Evolutionary conservation across 1,140 invertebrate genomes (phyloP).

Genomic region (Macrostomum lignano): DNA sequence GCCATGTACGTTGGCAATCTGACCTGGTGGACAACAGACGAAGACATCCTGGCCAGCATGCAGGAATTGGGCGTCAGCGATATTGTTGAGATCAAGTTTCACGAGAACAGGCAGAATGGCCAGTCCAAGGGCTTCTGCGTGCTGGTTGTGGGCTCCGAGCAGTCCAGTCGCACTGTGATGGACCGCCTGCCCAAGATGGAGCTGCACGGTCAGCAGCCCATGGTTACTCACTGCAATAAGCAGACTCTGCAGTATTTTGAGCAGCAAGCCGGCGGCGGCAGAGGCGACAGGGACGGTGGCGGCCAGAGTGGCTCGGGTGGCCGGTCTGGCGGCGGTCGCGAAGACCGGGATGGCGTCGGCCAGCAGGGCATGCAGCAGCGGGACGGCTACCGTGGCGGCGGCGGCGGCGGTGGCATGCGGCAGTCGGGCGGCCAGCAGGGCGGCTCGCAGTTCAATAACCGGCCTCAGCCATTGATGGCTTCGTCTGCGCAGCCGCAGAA

Average conservation of each 20-base stretch:
- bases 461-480: too few relatives aligned
- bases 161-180: constrained; percentile 56
- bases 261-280: constrained; percentile 13
- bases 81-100: constrained; percentile 89
- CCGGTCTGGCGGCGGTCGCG: too few relatives aligned
- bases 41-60: constrained; percentile 64
- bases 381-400: too few relatives aligned
- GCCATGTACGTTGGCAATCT: constrained; percentile 81
- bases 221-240: constrained; percentile 76
- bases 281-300: constrained; percentile 13
- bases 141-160: constrained; percentile 39
- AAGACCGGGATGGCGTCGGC: too few relatives aligned
- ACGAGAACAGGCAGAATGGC: constrained; percentile 92
- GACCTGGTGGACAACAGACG: constrained; percentile 78
- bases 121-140: constrained; percentile 60
- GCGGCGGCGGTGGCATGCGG: too few relatives aligned
- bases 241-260: constrained; percentile 44
- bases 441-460: too few relatives aligned
- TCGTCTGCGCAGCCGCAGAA: too few relatives aligned
- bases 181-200: constrained; percentile 72
- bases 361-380: too few relatives aligned
- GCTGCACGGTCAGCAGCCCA: constrained; percentile 66
- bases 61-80: constrained; percentile 58
- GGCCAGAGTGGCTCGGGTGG: not conserved
- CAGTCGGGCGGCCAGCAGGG: too few relatives aligned